These are phyloP conservation scores for Oceanodroma tethys DNA, from an alignment of 2,113 vertebrate species.

Conservation along the genomic window DNA sequence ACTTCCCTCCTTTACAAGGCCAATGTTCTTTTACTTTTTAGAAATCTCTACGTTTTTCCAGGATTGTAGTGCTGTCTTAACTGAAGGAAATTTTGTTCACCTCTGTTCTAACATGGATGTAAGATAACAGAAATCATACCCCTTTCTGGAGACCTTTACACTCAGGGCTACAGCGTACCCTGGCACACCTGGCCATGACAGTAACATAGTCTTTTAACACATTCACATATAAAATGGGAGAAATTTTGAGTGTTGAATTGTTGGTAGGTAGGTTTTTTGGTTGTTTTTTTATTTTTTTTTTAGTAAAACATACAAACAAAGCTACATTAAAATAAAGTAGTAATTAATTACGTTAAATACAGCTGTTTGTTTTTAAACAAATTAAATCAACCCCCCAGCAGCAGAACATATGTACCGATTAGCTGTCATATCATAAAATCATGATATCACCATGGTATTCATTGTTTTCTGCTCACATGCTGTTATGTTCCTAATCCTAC, in stretches of 20 bases:
- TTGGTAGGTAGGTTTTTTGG: too few species aligned
- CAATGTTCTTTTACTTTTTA: neutral
- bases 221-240: neutral
- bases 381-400: neutral
- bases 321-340: neutral
- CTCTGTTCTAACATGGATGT: neutral
- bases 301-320: neutral
- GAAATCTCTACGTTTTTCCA: neutral
- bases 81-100: neutral
- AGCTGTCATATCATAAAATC: neutral
- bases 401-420: neutral
- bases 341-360: neutral
- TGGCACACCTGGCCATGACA: neutral
- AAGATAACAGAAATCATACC: neutral
- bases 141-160: neutral
- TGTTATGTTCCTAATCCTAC: neutral
- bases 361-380: neutral
- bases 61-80: neutral
- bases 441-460: neutral
- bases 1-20: neutral
- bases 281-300: fast-evolving
- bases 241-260: neutral
- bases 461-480: neutral
- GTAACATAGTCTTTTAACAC: neutral
- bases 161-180: neutral